phyloP scores from a whole-genome alignment of 1,140 invertebrate species.

The Procambarus clarkii region DNA sequence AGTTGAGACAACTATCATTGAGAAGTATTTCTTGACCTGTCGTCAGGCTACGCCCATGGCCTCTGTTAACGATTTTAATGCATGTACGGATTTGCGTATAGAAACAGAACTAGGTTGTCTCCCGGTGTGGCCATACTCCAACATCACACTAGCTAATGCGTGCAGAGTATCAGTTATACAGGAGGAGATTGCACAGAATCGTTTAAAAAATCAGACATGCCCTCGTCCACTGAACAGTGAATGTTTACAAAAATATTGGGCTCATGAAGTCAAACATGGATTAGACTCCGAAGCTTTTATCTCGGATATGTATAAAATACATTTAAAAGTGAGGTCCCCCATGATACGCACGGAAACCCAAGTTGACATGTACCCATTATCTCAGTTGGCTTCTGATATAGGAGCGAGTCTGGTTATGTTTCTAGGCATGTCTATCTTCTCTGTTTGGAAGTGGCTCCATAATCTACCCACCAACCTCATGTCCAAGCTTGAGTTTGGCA shows the following conservation, averaged over 20 bases:
- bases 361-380: constrained; percentile 38
- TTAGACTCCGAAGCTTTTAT: background rate
- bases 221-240: background rate
- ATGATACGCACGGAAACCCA: constrained; percentile 39
- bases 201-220: background rate
- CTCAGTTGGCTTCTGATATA: constrained; percentile 45
- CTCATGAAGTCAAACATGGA: constrained; percentile 31
- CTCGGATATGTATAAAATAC: background rate
- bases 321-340: constrained; percentile 31
- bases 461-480: background rate
- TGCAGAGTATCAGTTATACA: constrained; percentile 23
- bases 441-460: constrained; percentile 1
- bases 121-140: background rate
- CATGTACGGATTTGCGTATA: background rate
- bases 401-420: constrained; percentile 49
- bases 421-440: constrained; percentile 45
- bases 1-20: constrained; percentile 6
- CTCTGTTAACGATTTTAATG: background rate
- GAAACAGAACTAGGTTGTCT: background rate
- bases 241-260: constrained; percentile 13
- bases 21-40: constrained; percentile 5
- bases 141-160: constrained; percentile 2
- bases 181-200: background rate
- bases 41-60: background rate
- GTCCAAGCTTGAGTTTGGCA: background rate